Percentiles rank a stretch among this genome's conserved stretches.
phyloP scores from a whole-genome alignment of 2,797 vertebrate genomes.

The Myotis pilosus region DNA sequence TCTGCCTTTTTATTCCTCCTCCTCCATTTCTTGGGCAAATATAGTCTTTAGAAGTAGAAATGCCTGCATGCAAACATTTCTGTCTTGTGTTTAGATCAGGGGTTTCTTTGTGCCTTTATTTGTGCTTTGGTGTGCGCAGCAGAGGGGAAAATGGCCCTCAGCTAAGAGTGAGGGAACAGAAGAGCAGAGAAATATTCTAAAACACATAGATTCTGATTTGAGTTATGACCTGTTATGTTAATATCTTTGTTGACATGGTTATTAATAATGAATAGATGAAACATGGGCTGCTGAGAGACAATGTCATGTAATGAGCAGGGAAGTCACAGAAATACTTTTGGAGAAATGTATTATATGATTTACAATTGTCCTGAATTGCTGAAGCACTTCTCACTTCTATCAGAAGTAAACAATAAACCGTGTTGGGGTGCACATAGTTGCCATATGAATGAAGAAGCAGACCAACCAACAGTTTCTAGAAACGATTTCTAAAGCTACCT shows the following conservation, averaged over 20 bases:
- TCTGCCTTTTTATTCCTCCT: not conserved
- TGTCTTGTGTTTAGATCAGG: not conserved
- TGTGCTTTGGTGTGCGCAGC: not conserved
- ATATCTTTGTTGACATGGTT: conserved; percentile 22
- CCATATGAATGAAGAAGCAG: not conserved
- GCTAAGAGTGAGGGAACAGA: not conserved
- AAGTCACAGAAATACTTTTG: not conserved
- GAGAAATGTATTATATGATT: not conserved
- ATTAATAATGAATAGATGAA: conserved; percentile 36
- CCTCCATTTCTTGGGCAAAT: not conserved
- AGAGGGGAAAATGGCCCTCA: not conserved
- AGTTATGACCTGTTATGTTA: not conserved
- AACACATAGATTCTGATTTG: not conserved
- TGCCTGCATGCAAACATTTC: not conserved
- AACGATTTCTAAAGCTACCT: not conserved
- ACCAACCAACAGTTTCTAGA: not conserved
- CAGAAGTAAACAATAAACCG: not conserved
- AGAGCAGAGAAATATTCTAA: not conserved
- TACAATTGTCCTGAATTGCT: not conserved
- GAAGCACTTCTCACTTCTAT: not conserved
- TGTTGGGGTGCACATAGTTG: not conserved
- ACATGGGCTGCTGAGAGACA: not conserved
- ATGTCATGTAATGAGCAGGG: not conserved
- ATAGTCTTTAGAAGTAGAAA: not conserved
- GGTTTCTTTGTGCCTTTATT: not conserved